phyloP scores from a whole-genome alignment of 2,888 invertebrate species.

The Gari tellinella region DNA sequence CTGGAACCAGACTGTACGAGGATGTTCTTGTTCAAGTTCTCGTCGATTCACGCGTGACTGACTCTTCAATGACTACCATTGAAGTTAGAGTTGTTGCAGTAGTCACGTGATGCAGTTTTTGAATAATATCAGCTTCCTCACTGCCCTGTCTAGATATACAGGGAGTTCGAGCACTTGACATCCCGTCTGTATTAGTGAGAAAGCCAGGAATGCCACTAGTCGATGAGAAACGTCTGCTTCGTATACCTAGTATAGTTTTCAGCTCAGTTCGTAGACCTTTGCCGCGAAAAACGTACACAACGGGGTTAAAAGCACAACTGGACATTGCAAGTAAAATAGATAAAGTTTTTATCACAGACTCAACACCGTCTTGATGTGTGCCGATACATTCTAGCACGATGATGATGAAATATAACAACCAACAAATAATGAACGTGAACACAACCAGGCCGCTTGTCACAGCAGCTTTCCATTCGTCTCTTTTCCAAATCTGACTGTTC shows the following conservation, averaged over 20 bases:
- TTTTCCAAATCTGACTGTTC: slow-evolving; percentile 89
- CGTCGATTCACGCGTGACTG: too few relatives aligned
- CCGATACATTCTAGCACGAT: slow-evolving; percentile 77
- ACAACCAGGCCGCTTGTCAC: slow-evolving; percentile 93
- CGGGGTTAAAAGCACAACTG: slow-evolving; percentile 89
- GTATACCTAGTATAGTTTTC: slow-evolving; percentile 62
- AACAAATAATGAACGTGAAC: slow-evolving; percentile 88
- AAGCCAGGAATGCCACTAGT: not conserved
- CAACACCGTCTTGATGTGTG: slow-evolving; percentile 70
- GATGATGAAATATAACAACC: slow-evolving; percentile 86
- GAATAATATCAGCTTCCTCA: slow-evolving; percentile 48
- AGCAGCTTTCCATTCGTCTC: slow-evolving; percentile 95
- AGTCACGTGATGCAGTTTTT: slow-evolving; percentile 61
- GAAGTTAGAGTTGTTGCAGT: slow-evolving; percentile 65
- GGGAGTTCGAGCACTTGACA: slow-evolving; percentile 32
- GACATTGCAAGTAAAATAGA: slow-evolving; percentile 86
- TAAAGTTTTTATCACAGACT: slow-evolving; percentile 83
- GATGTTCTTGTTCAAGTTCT: too few relatives aligned
- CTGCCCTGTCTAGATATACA: slow-evolving; percentile 60
- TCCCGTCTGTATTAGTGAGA: too few relatives aligned
- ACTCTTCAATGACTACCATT: slow-evolving; percentile 50
- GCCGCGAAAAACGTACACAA: slow-evolving; percentile 90
- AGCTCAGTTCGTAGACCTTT: slow-evolving; percentile 73
- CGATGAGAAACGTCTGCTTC: slow-evolving; percentile 5
- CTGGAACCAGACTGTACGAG: too few relatives aligned